Percentiles rank a stretch among this genome's conserved stretches.
Conservation (phyloP, 2,888 invertebrate species). For the Zhengitettix transpicula region DNA sequence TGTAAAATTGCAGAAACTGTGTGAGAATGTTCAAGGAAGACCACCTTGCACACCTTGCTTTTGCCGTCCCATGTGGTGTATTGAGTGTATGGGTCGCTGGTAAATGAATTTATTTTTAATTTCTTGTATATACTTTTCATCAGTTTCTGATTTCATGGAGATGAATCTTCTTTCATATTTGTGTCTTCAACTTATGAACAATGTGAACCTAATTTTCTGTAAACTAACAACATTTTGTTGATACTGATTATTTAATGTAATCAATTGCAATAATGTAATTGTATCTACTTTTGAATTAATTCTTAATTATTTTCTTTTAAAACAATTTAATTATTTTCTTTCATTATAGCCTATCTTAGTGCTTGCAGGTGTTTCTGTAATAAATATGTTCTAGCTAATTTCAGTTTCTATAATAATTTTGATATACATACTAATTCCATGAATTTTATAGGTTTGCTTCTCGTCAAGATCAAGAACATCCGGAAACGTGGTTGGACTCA, state of each 20-base stretch:
- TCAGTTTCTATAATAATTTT: background rate
- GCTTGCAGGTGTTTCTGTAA: too few species aligned
- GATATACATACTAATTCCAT: background rate
- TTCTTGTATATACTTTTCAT: background rate
- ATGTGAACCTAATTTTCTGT: too few species aligned
- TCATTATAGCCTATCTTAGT: too few species aligned
- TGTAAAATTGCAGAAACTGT: conserved; percentile 60
- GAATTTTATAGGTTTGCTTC: conserved; percentile 52
- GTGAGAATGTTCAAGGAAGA: conserved; percentile 31
- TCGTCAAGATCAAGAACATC: conserved; percentile 50
- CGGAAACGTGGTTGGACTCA: conserved; percentile 60
- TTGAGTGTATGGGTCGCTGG: conserved; percentile 71
- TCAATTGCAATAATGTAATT: too few species aligned
- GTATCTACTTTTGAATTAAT: too few species aligned
- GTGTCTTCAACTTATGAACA: too few species aligned
- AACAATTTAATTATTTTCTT: too few species aligned
- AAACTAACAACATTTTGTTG: too few species aligned
- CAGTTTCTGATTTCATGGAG: background rate
- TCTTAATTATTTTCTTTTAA: too few species aligned
- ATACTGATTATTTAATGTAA: too few species aligned
- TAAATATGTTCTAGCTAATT: background rate
- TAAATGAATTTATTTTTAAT: conserved; percentile 15
- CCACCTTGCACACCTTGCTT: conserved; percentile 40
- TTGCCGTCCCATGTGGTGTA: conserved; percentile 82
- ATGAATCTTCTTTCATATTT: too few species aligned